Conservation (phyloP, 1,140 invertebrate genomes). For the Gonioctena quinquepunctata region DNA sequence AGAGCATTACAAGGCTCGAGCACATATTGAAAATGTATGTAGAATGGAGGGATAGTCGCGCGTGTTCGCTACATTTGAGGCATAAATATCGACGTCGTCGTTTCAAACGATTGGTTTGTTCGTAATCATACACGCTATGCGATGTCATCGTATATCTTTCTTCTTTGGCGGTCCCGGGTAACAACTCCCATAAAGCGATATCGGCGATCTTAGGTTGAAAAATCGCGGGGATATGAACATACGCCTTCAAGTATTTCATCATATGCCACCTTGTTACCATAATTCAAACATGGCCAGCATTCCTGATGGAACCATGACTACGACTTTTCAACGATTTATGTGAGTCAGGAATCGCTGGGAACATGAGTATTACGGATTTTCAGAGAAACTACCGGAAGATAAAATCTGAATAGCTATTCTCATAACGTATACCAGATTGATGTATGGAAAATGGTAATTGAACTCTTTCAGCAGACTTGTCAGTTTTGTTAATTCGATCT, state of each 20-base stretch:
- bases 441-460: not conserved
- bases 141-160: constrained; percentile 39
- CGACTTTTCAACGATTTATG: not conserved
- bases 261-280: constrained; percentile 22
- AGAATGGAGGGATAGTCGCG: constrained; percentile 9
- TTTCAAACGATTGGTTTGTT: constrained; percentile 27
- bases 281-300: constrained; percentile 12
- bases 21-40: not conserved
- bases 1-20: not conserved
- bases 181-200: constrained; percentile 35
- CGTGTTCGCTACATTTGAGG: constrained; percentile 10
- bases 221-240: constrained; percentile 14
- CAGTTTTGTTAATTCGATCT: no score
- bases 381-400: not conserved
- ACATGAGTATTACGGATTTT: not conserved
- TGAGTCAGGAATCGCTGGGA: not conserved
- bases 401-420: not conserved
- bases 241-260: constrained; percentile 6
- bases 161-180: constrained; percentile 41
- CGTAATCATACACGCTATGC: constrained; percentile 32
- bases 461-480: no score
- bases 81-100: constrained; percentile 15
- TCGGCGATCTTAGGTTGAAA: constrained; percentile 9
- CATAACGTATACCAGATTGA: not conserved
- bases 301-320: not conserved